Base-by-base conservation (phyloP, 2,797 vertebrate species). In the Clarias fuscus region DNA sequence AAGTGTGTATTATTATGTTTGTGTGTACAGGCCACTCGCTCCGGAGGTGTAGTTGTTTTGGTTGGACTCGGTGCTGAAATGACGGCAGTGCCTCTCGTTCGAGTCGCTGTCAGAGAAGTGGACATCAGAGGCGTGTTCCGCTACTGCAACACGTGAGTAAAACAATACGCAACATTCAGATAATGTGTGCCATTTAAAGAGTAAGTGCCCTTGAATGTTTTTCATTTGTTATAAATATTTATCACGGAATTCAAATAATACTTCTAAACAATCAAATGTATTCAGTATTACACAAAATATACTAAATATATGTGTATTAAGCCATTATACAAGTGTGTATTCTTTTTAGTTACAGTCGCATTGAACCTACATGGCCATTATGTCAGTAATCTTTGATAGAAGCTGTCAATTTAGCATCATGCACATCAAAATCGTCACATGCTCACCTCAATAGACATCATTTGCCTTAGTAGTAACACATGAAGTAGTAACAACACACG, bases 101-200 rank as follows among this genome's bases (percentile, higher is more conserved):
- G 95, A 0, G 98, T 98, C 0, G 95, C 97, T 0, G 2, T 93
- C 67, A 95, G 96, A 84, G 98, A 99, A 79, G 97, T 99, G 90
- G 98, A 99, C 86, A 98, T 99, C 94, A 95, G 96, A 77, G 98
- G 98, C 0, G 96, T 99, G 84, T 99, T 98, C 93, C 96, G 98
- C 92, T 99, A 99, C 92, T 96, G 98, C 92, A 99, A 99, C 91
- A 99, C 98, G 98, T 99, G 91, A 97, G 96, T 94, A 33, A 56
- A n/a, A 37, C 18, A 4, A 17, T 56, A 7, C 6, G 18, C 53
- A 11, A 27, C 33, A 1, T 56, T 24, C 4, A 2, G 18, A 37
- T 37, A 22, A 78, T 61, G 56, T 0, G 18, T 59, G 75, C 7
- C 53, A 11, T n/a, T 56, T 30, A 7, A 77, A 8, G 2, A 27